Conservation (phyloP, 2,113 vertebrate species). For the Morone saxatilis region DNA sequence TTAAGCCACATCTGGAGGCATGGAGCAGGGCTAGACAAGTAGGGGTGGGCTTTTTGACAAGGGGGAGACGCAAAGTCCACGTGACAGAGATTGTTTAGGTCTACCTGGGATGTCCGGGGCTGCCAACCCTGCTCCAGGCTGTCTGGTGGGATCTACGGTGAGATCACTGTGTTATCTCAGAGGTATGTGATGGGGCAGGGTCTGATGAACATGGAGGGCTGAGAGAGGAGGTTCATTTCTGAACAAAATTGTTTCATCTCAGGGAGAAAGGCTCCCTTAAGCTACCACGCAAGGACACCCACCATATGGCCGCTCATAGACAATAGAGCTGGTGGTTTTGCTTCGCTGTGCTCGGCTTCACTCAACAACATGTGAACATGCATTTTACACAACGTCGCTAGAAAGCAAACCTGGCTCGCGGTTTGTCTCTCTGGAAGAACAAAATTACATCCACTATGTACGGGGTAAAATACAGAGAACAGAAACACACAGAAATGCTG, state of each 20-base stretch:
- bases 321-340: conserved; percentile 74
- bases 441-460: conserved; percentile 21
- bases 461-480: conserved; percentile 15
- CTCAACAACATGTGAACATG: conserved; percentile 73
- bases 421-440: conserved; percentile 33
- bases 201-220: conserved; percentile 52
- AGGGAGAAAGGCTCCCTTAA: conserved; percentile 79
- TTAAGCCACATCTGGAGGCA: conserved; percentile 99
- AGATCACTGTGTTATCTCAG: conserved; percentile 42
- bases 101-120: conserved; percentile 83
- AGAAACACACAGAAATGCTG: conserved; percentile 8
- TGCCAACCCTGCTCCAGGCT: conserved; percentile 14
- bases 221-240: conserved; percentile 67
- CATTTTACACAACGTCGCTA: conserved; percentile 60
- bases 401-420: conserved; percentile 38
- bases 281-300: conserved; percentile 80
- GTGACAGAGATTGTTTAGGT: conserved; percentile 89
- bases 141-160: conserved; percentile 24
- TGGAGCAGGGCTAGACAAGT: conserved; percentile 88
- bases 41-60: conserved; percentile 86
- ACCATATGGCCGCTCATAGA: conserved; percentile 82
- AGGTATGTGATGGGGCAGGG: conserved; percentile 57
- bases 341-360: conserved; percentile 70
- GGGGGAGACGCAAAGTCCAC: conserved; percentile 85
- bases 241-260: conserved; percentile 70